Percentiles rank a stretch among this genome's conserved stretches.
These are phyloP conservation scores for Calycopis cecrops DNA, from an alignment of 1,140 invertebrate genomes.

Conservation along the genomic window DNA sequence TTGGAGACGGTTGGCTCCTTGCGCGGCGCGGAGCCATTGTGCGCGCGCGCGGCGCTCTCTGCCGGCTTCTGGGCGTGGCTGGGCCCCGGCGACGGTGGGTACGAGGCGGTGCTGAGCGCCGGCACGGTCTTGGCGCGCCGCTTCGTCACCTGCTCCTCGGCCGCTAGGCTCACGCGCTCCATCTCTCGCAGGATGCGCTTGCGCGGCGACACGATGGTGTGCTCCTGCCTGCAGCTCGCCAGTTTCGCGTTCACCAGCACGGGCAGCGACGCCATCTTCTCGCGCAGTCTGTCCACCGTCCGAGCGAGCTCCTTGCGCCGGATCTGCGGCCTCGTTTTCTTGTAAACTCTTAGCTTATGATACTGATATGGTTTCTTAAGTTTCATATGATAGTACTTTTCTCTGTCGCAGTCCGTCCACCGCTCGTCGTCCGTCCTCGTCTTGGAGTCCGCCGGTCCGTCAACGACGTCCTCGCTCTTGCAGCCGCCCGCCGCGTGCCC, in stretches of 20 bases:
- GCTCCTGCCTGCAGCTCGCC: slow-evolving; percentile 65
- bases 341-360: slow-evolving; percentile 70
- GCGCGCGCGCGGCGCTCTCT: slow-evolving; percentile 26
- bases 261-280: slow-evolving; percentile 59
- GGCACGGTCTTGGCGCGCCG: slow-evolving; percentile 68
- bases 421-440: slow-evolving; percentile 42
- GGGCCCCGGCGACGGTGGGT: slow-evolving; percentile 56
- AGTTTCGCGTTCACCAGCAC: slow-evolving; percentile 63
- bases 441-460: slow-evolving; percentile 41
- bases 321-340: slow-evolving; percentile 54
- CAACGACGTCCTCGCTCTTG: slow-evolving; percentile 52
- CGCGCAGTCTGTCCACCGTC: slow-evolving; percentile 69
- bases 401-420: slow-evolving; percentile 54
- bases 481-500: slow-evolving; percentile 33
- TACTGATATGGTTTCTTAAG: slow-evolving; percentile 71
- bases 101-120: slow-evolving; percentile 56
- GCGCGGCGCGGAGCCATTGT: slow-evolving; percentile 42
- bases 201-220: slow-evolving; percentile 79
- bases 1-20: slow-evolving; percentile 56
- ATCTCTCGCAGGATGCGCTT: slow-evolving; percentile 84
- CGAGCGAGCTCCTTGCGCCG: slow-evolving; percentile 56
- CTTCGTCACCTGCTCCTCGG: slow-evolving; percentile 76
- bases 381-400: slow-evolving; percentile 70
- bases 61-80: slow-evolving; percentile 40
- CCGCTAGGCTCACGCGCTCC: slow-evolving; percentile 79